These are phyloP conservation scores for Eremophila alpestris DNA, from an alignment of 2,797 vertebrate genomes.

Conservation along the genomic window DNA sequence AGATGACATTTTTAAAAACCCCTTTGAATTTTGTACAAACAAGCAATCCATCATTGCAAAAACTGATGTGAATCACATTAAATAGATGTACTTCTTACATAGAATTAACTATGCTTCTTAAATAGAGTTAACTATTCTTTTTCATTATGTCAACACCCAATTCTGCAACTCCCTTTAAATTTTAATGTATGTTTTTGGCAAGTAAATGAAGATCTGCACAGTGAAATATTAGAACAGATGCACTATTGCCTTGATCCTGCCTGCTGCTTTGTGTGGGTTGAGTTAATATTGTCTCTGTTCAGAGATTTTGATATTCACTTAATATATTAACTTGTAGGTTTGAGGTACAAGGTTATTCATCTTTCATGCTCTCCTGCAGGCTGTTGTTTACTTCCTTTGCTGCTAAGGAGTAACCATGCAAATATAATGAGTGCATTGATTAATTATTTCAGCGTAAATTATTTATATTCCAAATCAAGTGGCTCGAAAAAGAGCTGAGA, in stretches of 20 bases:
- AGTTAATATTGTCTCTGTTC: background rate
- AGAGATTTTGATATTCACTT: conserved; percentile 5
- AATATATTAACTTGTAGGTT: conserved; percentile 26
- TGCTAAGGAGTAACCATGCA: conserved; percentile 17
- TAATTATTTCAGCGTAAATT: conserved; percentile 42
- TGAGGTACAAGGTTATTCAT: conserved; percentile 23
- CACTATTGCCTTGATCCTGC: background rate
- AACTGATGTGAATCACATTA: background rate
- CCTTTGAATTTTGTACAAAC: background rate
- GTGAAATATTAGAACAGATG: conserved; percentile 4
- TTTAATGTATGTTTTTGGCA: background rate
- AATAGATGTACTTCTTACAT: background rate
- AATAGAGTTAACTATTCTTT: background rate
- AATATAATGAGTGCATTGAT: conserved; percentile 43
- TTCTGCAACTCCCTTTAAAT: background rate
- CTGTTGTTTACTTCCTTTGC: conserved; percentile 41
- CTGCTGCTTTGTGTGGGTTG: conserved; percentile 25
- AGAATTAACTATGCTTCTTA: background rate
- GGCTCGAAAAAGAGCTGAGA: background rate
- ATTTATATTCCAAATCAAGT: conserved; percentile 17
- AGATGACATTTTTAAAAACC: background rate
- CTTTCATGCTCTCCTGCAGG: conserved; percentile 1
- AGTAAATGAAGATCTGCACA: background rate
- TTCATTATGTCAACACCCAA: background rate
- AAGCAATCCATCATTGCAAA: background rate